Evolutionary conservation across 2,797 vertebrate species (phyloP).

Genomic region (Channallabes apus): DNA sequence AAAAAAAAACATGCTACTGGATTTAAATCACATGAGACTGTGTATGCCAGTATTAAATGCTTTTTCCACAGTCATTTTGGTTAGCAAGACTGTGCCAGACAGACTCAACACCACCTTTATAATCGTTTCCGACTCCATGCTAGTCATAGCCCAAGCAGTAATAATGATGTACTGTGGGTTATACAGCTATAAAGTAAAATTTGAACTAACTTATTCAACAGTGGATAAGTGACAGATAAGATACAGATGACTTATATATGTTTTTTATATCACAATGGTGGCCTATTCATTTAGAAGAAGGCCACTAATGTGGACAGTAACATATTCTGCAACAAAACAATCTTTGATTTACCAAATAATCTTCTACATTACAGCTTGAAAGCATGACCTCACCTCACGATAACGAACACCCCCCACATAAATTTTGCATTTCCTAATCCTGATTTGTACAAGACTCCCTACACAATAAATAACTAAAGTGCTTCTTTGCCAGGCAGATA

Average conservation of each 20-base stretch:
- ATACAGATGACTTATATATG: not conserved
- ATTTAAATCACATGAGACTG: conserved; percentile 17
- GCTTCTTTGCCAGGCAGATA: not conserved
- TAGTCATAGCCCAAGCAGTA: not conserved
- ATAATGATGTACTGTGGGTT: not conserved
- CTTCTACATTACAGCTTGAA: not conserved
- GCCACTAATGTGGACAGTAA: not conserved
- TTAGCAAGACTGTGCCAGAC: conserved; percentile 4
- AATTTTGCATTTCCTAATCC: not conserved
- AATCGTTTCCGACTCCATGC: not conserved
- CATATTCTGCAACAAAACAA: not conserved
- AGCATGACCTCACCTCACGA: not conserved
- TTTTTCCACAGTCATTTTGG: conserved; percentile 10
- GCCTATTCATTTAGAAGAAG: not conserved
- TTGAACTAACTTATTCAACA: not conserved
- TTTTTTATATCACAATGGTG: not conserved
- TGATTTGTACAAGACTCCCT: not conserved
- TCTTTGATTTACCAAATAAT: not conserved
- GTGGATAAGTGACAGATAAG: not conserved
- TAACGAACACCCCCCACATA: not conserved
- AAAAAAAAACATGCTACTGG: not conserved
- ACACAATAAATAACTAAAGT: conserved; percentile 1
- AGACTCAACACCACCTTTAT: conserved; percentile 20
- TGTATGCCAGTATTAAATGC: not conserved
- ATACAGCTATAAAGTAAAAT: not conserved